Evolutionary conservation across 2,888 invertebrate species (phyloP).

Genomic region (Torymus auratus): DNA sequence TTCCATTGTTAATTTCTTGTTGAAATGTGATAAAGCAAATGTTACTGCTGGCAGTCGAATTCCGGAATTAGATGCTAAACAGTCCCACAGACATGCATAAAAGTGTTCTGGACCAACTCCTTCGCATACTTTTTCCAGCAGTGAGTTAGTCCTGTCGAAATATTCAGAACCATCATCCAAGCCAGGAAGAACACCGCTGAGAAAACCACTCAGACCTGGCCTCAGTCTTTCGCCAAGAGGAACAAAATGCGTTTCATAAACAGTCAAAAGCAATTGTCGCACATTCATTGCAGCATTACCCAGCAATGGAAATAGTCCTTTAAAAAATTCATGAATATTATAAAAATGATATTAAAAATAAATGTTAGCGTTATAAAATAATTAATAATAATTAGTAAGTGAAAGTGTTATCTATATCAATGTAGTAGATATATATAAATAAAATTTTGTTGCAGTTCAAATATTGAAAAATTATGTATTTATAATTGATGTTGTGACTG

Average conservation of each 20-base stretch:
- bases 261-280: slow-evolving; percentile 86
- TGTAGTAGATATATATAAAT: background rate
- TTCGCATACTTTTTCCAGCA: slow-evolving; percentile 85
- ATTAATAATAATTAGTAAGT: too few relatives aligned
- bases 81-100: slow-evolving; percentile 93
- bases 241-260: slow-evolving; percentile 93
- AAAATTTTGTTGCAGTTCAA: background rate
- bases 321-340: slow-evolving; percentile 26
- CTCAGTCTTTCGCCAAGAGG: slow-evolving; percentile 86
- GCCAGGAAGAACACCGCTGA: slow-evolving; percentile 92
- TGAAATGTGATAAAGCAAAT: slow-evolving; percentile 88
- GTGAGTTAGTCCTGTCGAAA: slow-evolving; percentile 83
- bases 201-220: slow-evolving; percentile 90
- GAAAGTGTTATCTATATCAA: too few relatives aligned
- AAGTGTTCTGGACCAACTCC: slow-evolving; percentile 88
- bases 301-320: slow-evolving; percentile 91
- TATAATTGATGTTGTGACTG: too few relatives aligned
- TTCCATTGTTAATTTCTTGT: slow-evolving; percentile 86
- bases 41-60: slow-evolving; percentile 89
- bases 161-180: slow-evolving; percentile 91
- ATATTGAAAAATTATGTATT: too few relatives aligned
- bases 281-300: slow-evolving; percentile 94
- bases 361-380: too few relatives aligned
- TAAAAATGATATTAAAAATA: background rate
- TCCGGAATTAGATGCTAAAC: slow-evolving; percentile 87